Evolutionary conservation across 2,888 invertebrate genomes (phyloP).

Genomic region (Leptothorax acervorum): DNA sequence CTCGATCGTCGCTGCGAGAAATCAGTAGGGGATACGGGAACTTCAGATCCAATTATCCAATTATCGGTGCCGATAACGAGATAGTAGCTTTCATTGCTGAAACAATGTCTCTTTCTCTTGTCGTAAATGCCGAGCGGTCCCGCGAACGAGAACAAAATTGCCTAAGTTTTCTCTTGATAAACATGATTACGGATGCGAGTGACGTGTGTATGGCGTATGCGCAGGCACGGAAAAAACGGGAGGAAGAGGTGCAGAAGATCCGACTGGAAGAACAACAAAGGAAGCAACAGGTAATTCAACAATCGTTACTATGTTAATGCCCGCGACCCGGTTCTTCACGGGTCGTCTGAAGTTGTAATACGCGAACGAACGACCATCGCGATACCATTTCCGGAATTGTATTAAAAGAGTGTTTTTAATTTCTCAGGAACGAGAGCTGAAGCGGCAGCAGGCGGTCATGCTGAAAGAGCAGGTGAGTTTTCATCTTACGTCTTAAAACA

Average conservation of each 20-base stretch:
- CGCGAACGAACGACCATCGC: not conserved
- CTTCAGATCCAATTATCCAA: not conserved
- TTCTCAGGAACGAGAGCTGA: slow-evolving; percentile 95
- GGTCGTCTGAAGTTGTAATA: slow-evolving; percentile 8
- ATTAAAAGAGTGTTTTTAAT: slow-evolving; percentile 77
- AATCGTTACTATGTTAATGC: slow-evolving; percentile 62
- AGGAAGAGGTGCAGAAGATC: slow-evolving; percentile 94
- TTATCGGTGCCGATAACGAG: slow-evolving; percentile 13
- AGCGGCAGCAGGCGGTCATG: slow-evolving; percentile 95
- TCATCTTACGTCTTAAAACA: slow-evolving; percentile 30
- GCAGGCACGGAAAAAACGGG: slow-evolving; percentile 94
- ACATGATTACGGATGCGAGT: slow-evolving; percentile 78
- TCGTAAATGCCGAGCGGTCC: slow-evolving; percentile 28
- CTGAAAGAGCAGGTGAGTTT: slow-evolving; percentile 95
- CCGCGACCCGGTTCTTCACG: slow-evolving; percentile 10
- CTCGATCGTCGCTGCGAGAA: slow-evolving; percentile 29
- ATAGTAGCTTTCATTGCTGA: not conserved
- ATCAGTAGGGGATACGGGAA: not conserved
- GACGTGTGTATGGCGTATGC: slow-evolving; percentile 85
- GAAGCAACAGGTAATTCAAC: slow-evolving; percentile 91
- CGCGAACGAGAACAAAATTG: slow-evolving; percentile 58
- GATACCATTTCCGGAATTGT: not conserved
- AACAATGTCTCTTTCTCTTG: slow-evolving; percentile 13
- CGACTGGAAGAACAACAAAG: slow-evolving; percentile 94
- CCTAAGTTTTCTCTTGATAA: slow-evolving; percentile 60